phyloP scores from a whole-genome alignment of 2,797 vertebrate species.

The Corythornis leucogaster region DNA sequence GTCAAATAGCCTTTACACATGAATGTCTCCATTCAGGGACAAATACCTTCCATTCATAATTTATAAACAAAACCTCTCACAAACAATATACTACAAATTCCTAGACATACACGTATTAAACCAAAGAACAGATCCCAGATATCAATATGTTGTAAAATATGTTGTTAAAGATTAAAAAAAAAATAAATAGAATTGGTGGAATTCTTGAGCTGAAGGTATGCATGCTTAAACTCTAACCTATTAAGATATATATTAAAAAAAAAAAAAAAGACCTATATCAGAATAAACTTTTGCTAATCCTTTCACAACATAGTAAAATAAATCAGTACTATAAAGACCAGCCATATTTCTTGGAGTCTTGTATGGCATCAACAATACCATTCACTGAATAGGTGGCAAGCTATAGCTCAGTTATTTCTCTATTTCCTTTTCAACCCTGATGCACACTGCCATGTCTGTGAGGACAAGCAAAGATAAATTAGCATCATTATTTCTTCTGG shows the following conservation, averaged over 20 bases:
- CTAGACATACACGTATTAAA: not conserved
- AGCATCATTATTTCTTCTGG: constrained; percentile 70
- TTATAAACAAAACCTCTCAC: constrained; percentile 29
- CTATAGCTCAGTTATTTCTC: constrained; percentile 54
- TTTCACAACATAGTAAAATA: not conserved
- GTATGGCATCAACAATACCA: not conserved
- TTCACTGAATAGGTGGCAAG: not conserved
- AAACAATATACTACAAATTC: constrained; percentile 40
- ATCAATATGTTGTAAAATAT: not conserved
- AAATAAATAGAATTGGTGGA: not conserved
- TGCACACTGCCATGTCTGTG: not conserved
- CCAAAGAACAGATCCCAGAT: not conserved
- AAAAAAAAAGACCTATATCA: too few species aligned
- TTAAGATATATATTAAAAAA: too few species aligned
- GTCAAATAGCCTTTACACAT: constrained; percentile 68
- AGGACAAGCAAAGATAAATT: constrained; percentile 72
- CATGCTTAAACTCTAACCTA: not conserved
- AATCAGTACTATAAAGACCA: not conserved
- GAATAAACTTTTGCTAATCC: not conserved
- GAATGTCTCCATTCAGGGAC: constrained; percentile 65
- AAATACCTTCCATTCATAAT: constrained; percentile 60
- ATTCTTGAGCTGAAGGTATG: not conserved
- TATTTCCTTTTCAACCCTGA: constrained; percentile 40
- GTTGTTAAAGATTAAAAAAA: not conserved
- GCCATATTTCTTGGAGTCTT: not conserved